phyloP scores from a whole-genome alignment of 1,140 invertebrate genomes.

The Pogonus chalceus region DNA sequence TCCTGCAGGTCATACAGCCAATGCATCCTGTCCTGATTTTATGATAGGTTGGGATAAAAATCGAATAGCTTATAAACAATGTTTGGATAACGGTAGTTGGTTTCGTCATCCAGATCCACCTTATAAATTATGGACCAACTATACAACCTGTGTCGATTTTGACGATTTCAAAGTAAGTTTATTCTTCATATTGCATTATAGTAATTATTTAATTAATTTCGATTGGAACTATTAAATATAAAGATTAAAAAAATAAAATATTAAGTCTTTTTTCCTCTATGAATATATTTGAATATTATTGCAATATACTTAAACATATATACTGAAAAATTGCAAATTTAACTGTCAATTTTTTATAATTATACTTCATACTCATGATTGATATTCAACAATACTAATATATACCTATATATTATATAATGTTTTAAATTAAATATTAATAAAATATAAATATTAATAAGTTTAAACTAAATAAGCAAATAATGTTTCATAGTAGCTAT shows the following conservation, averaged over 20 bases:
- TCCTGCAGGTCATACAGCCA: constrained; percentile 44
- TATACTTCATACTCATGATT: no score
- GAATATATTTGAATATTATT: no score
- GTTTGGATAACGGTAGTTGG: constrained; percentile 29
- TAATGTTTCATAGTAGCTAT: no score
- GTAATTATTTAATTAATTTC: constrained; percentile 9
- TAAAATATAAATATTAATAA: no score
- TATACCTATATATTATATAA: no score
- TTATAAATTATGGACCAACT: constrained; percentile 59
- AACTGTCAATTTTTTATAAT: not conserved
- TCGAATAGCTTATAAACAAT: constrained; percentile 24
- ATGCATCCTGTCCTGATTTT: constrained; percentile 48
- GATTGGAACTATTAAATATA: not conserved
- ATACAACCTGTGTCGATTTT: constrained; percentile 65
- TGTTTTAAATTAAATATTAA: no score
- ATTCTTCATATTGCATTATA: not conserved
- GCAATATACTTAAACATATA: not conserved
- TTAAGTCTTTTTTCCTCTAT: not conserved
- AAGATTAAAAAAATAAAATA: not conserved
- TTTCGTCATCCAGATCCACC: constrained; percentile 20
- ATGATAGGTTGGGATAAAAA: constrained; percentile 41
- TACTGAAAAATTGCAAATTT: not conserved
- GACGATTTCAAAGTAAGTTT: constrained; percentile 55
- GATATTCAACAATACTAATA: no score
- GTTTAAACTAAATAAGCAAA: no score